Conservation (phyloP, 2,797 vertebrate species). For the Clarias laeviceps region DNA sequence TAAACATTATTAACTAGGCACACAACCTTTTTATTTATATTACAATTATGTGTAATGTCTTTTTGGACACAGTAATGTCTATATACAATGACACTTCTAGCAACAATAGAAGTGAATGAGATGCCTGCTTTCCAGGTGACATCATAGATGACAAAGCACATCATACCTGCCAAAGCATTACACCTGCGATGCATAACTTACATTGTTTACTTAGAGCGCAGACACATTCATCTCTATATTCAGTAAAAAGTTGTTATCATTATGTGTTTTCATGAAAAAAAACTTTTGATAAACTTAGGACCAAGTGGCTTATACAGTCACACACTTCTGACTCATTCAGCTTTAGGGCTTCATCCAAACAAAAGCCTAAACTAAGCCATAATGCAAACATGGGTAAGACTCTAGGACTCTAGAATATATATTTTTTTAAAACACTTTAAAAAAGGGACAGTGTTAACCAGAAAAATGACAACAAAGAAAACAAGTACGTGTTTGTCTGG, state of each 20-base stretch:
- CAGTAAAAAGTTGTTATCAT: neutral
- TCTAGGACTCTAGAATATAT: neutral
- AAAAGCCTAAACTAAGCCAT: neutral
- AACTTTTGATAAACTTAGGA: neutral
- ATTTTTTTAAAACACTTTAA: neutral
- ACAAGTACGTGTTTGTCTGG: neutral
- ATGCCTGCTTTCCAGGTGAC: neutral
- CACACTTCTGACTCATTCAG: neutral
- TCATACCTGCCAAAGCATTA: neutral
- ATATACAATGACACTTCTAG: neutral
- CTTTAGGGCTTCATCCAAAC: neutral
- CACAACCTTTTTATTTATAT: neutral
- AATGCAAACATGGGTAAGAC: conserved; percentile 10
- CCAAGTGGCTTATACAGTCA: neutral
- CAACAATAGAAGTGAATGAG: neutral
- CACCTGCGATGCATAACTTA: neutral
- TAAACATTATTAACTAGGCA: neutral
- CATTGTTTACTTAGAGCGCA: no score
- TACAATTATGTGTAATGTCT: neutral
- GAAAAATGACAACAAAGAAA: neutral
- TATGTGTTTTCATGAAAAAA: neutral
- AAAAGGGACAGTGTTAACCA: neutral
- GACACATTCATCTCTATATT: no score
- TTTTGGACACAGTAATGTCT: neutral
- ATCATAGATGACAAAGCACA: neutral